Evolutionary conservation across 2,797 vertebrate species (phyloP).

Genomic region (Sebastiscus tertius): DNA sequence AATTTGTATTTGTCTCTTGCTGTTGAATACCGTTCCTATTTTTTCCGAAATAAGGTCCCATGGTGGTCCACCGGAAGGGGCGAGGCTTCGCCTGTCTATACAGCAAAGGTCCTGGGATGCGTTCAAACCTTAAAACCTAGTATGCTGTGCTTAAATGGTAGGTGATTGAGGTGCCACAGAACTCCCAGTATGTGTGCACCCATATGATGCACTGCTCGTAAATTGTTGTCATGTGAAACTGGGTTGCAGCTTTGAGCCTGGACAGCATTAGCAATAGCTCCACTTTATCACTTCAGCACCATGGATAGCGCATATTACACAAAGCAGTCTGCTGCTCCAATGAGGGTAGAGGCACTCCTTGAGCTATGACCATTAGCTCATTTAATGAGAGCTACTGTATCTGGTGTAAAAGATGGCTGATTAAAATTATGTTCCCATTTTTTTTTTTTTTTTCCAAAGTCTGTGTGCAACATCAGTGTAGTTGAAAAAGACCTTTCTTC

Average conservation of each 20-base stretch:
- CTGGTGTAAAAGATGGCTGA: neutral
- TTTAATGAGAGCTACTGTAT: neutral
- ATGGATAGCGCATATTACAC: neutral
- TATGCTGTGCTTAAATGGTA: neutral
- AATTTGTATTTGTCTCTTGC: too few relatives aligned
- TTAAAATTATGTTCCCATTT: neutral
- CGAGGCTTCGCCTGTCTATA: too few relatives aligned
- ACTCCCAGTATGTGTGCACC: neutral
- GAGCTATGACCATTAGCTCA: neutral
- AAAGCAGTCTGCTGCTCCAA: neutral
- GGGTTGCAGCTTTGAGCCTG: neutral
- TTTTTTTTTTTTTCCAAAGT: neutral
- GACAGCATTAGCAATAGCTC: neutral
- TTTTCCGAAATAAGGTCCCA: too few relatives aligned
- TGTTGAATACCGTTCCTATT: too few relatives aligned
- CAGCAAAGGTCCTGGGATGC: neutral
- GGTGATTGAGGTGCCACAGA: neutral
- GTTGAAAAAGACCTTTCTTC: neutral
- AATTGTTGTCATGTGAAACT: neutral
- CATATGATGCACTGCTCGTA: neutral
- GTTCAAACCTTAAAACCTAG: neutral
- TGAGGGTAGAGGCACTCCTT: neutral
- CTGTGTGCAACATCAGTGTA: neutral
- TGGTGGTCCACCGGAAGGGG: too few relatives aligned
- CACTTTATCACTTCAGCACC: constrained; percentile 7